Base-by-base conservation (phyloP, 2,113 vertebrate species). In the Paralichthys olivaceus region DNA sequence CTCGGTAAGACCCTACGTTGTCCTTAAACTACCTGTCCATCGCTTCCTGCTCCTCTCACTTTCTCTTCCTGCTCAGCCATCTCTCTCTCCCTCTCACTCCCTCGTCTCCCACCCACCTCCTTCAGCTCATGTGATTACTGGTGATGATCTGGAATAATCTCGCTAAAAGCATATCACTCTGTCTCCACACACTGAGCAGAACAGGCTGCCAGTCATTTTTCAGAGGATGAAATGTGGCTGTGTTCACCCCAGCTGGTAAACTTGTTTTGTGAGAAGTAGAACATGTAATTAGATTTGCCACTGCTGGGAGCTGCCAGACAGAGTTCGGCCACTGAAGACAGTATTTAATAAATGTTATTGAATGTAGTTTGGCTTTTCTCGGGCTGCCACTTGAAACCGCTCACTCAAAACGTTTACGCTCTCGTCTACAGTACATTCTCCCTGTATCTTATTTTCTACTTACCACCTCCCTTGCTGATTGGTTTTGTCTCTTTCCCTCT, bases 1-100 rank as follows among this genome's bases (percentile, higher is more conserved):
- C 95, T 97, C 26, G 96, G 97, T 98, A 92, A 91, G 95, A 92
- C 34, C 51, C 55, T 1, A 8, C 69, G 57, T 29, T 62, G 57
- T 80, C 65, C 22, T 7, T 9, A n/a, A 37, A 26, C 72, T 69
- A 76, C 77, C 77, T 75, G 62, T 64, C 69, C n/a, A 43, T 34
- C 19, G 0, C 51, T 73, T 40, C 22, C 64, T 40, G 25, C 60
- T 62, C 53, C 57, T 32, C 43, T 32, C 23, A 1, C 58, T 43
- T 25, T 54, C 60, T 53, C 22, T 47, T 32, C 37, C 45, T 2
- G 1, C 61, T 26, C 28, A 26, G 20, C 45, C 8, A 0, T 64
- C 37, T 43, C 26, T 7, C 7, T 34, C 32, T 43, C 28, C 28
- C 43, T 59, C 34, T 34, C 26, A 7, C 13, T 7, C 45, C 19